Evolutionary conservation across 92 coral and sea anemone genomes (phyloP).

Genomic region (Siderastrea radians): DNA sequence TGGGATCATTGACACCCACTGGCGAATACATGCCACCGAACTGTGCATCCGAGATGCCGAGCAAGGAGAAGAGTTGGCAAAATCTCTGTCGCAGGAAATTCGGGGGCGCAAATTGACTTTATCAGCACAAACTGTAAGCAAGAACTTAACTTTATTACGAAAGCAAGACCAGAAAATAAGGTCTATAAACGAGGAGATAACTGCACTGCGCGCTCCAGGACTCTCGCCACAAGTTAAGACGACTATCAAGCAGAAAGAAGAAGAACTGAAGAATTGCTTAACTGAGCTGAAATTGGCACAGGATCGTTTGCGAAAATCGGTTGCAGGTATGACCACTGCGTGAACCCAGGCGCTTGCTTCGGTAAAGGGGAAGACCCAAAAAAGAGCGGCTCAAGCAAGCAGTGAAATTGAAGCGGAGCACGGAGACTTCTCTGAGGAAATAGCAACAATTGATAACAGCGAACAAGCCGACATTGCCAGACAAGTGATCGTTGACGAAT

Average conservation of each 20-base stretch:
- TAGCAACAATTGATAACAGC: background rate
- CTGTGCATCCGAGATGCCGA: conserved; percentile 46
- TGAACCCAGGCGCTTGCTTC: conserved; percentile 42
- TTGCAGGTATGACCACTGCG: conserved; percentile 35
- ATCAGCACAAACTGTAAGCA: conserved; percentile 42
- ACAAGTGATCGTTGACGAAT: conserved; percentile 26
- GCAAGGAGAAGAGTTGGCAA: conserved; percentile 38
- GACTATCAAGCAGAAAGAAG: conserved; percentile 40
- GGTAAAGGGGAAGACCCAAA: conserved; percentile 19
- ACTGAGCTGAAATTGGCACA: conserved; percentile 41
- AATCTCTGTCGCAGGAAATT: conserved; percentile 47
- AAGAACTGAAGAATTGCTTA: conserved; percentile 43
- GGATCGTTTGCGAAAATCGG: conserved; percentile 52
- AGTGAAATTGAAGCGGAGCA: conserved; percentile 34
- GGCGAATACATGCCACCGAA: conserved; percentile 51
- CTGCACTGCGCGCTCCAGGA: conserved; percentile 27
- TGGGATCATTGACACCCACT: conserved; percentile 55
- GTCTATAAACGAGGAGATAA: conserved; percentile 27
- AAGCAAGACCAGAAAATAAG: conserved; percentile 45
- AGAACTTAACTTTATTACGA: conserved; percentile 37
- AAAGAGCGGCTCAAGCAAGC: conserved; percentile 32
- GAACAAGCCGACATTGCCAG: conserved; percentile 47
- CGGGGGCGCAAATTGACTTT: conserved; percentile 32
- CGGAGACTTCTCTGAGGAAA: conserved; percentile 27
- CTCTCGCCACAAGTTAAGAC: conserved; percentile 36